Base-by-base conservation (phyloP, 2,113 vertebrate species). In the Tapirus terrestris region DNA sequence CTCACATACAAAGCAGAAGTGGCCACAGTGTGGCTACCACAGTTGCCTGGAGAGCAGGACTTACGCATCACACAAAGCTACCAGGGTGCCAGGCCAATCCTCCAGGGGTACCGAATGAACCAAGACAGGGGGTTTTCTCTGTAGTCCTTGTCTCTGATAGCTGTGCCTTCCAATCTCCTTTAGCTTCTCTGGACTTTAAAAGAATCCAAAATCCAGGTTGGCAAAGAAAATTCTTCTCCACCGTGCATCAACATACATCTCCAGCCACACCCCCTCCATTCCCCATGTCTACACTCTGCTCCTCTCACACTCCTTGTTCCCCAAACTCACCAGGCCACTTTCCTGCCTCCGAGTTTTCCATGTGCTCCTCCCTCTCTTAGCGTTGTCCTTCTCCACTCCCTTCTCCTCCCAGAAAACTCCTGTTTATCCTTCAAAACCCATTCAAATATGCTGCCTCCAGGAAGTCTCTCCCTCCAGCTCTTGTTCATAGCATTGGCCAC, bases 221-320 rank as follows among this genome's bases (percentile, higher is more conserved):
- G 18, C 20, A 58, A 53, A 61, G 29, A 10, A 39, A 31, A 21
- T 8, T n/a, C 43, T 53, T n/a, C 8, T 7, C 43, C 11, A 48
- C 6, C 0, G 0, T 4, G 31, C 33, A 8, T 43, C 89, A 7
- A 1, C 2, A 21, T 11, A 27, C 27, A 33, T 56, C 27, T 51
- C 80, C 11, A 33, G 23, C 33, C 58, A 8, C 14, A 2, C 7
- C 7, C 39, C 7, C 53, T 39, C 39, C 16, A 1, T 9, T 53
- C 5, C 48, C 48, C 0, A 0, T 0, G 9, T 14, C 67, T 21
- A 5, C 0, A 39, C 29, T 20, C 13, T 25, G 76, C 12, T 60
- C 27, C 48, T 60, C 20, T 36, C n/a, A 3, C 13, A 0, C 4
- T 75, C n/a, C 20, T 31, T 12, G 25, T 23, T 82, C 29, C 13